Evolutionary conservation across 2,888 invertebrate genomes (phyloP).

Genomic region (Pseudococcus longispinus): DNA sequence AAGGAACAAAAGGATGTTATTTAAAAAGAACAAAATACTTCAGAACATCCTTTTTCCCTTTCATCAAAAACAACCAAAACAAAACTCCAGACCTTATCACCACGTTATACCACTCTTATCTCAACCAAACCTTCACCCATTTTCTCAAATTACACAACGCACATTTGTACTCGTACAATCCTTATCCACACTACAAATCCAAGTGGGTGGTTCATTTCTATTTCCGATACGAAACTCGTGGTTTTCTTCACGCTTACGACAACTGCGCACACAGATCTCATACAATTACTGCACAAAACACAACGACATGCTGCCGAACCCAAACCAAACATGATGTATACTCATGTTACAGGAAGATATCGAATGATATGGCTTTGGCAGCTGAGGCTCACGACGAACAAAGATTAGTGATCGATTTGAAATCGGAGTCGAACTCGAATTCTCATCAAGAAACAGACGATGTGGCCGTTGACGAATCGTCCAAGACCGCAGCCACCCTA

Average conservation of each 20-base stretch:
- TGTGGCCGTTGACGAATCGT: not conserved
- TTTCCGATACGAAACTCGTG: not conserved
- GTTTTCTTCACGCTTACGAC: not conserved
- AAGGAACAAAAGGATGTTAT: no score
- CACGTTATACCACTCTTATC: not conserved
- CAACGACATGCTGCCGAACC: not conserved
- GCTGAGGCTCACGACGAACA: conserved; percentile 51
- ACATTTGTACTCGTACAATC: not conserved
- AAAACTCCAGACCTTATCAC: no score
- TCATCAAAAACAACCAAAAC: no score
- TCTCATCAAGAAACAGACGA: conserved; percentile 6
- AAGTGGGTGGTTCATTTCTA: not conserved
- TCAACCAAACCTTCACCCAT: not conserved
- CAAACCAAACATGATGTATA: not conserved
- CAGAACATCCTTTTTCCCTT: no score
- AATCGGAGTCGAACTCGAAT: conserved; percentile 12
- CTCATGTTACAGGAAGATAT: conserved; percentile 40
- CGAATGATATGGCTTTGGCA: conserved; percentile 20
- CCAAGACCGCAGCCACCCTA: not conserved
- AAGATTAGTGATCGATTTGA: conserved; percentile 50
- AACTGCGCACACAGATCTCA: no score
- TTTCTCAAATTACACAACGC: no score
- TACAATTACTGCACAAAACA: no score
- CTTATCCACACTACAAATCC: not conserved
- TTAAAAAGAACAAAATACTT: no score